Evolutionary conservation across 2,797 vertebrate genomes (phyloP).

Genomic region (Amazona finschi): DNA sequence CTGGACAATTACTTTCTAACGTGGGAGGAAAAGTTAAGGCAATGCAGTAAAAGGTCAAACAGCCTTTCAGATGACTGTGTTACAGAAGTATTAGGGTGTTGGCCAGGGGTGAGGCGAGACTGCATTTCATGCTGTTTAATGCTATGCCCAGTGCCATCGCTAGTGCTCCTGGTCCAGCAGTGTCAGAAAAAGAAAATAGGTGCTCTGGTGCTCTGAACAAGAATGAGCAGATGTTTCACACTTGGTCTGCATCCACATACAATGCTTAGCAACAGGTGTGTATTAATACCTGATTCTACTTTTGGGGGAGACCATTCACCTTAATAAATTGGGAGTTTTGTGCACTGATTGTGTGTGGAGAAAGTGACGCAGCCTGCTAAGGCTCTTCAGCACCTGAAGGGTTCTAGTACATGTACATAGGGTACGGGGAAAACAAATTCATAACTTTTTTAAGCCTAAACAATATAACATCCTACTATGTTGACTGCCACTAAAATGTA

Average conservation of each 20-base stretch:
- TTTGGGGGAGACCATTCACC: not conserved
- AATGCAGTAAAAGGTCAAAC: not conserved
- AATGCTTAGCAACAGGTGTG: not conserved
- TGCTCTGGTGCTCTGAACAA: not conserved
- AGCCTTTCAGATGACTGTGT: not conserved
- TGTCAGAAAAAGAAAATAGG: not conserved
- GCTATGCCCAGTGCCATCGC: not conserved
- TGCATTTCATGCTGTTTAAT: not conserved
- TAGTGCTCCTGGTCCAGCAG: not conserved
- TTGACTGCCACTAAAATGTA: not conserved
- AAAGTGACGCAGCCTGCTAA: not conserved
- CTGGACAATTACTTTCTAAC: not conserved
- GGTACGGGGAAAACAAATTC: not conserved
- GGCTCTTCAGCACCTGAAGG: not conserved
- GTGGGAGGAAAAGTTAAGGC: not conserved
- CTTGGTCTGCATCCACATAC: rapidly evolving
- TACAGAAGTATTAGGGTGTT: not conserved
- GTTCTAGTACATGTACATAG: not conserved
- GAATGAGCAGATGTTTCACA: not conserved
- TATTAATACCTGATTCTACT: not conserved
- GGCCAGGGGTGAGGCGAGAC: not conserved
- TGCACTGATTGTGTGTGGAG: not conserved
- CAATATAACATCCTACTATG: not conserved
- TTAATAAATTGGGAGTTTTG: not conserved
- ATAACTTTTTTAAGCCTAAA: not conserved